Conservation (phyloP, 2,888 invertebrate genomes). For the Callosobruchus maculatus region DNA sequence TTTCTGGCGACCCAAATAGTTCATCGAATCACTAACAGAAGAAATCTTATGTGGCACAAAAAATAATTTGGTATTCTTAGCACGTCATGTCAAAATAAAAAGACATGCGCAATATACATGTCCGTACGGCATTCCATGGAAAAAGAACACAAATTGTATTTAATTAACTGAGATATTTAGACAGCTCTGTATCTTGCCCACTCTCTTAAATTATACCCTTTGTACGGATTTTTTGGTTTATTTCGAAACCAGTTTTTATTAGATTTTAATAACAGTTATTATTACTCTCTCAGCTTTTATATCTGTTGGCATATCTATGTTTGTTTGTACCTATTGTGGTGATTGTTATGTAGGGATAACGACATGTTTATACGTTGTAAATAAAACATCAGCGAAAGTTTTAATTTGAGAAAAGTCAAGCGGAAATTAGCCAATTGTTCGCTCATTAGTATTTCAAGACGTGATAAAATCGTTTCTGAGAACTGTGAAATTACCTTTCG, state of each 20-base stretch:
- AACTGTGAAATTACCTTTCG: too few species aligned
- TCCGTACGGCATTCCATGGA: background rate
- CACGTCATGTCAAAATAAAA: background rate
- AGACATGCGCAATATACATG: background rate
- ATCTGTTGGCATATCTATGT: background rate
- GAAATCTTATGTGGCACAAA: background rate
- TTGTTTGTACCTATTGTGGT: background rate
- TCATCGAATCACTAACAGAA: too few species aligned
- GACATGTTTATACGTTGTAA: background rate
- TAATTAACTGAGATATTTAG: background rate
- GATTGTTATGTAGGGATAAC: background rate
- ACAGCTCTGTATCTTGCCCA: background rate
- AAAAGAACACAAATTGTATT: background rate
- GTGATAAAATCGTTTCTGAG: too few species aligned
- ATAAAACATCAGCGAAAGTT: background rate
- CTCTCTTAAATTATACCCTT: background rate
- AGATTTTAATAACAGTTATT: slow-evolving; percentile 1
- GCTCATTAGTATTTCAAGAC: too few species aligned
- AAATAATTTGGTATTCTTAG: background rate
- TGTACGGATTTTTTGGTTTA: background rate
- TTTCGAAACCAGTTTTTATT: background rate
- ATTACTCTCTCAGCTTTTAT: background rate
- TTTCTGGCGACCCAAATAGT: too few species aligned
- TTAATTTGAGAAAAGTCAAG: background rate
- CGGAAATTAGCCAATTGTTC: background rate